These are phyloP conservation scores for Phortica variegata DNA, from an alignment of 1,140 invertebrate genomes.

Conservation along the genomic window DNA sequence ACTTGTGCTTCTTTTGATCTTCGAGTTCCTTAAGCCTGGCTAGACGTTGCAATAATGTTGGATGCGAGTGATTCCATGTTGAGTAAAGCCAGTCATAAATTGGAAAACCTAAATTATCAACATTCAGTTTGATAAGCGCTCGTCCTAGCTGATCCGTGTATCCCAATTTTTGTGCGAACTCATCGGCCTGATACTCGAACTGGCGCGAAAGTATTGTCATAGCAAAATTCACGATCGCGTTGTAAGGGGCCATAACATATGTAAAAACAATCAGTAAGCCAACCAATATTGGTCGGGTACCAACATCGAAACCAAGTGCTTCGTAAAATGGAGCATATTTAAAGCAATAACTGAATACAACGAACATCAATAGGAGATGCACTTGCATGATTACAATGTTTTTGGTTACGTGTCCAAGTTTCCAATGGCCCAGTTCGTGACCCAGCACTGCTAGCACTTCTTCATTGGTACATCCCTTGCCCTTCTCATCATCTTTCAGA, in stretches of 20 bases:
- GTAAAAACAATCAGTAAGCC: conserved; percentile 90
- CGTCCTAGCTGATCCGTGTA: conserved; percentile 70
- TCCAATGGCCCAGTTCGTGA: conserved; percentile 99
- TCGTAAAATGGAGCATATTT: conserved; percentile 76
- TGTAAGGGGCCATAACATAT: conserved; percentile 90
- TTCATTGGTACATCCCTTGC: conserved; percentile 82
- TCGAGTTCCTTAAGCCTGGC: conserved; percentile 56
- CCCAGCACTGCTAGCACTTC: conserved; percentile 94
- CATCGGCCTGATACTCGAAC: conserved; percentile 98
- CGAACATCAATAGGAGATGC: conserved; percentile 76
- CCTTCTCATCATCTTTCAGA: conserved; percentile 58
- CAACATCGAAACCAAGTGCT: conserved; percentile 82
- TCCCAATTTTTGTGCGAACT: conserved; percentile 81
- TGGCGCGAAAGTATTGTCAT: conserved; percentile 69
- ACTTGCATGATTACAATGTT: conserved; percentile 82
- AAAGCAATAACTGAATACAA: conserved; percentile 84
- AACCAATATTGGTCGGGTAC: conserved; percentile 82
- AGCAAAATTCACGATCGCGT: conserved; percentile 76
- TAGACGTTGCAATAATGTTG: conserved; percentile 90
- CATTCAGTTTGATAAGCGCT: conserved; percentile 88
- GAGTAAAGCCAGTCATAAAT: conserved; percentile 89
- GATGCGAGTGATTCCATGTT: conserved; percentile 94
- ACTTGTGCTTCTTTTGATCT: conserved; percentile 2
- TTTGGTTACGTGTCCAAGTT: conserved; percentile 86
- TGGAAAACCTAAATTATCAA: conserved; percentile 94